Percentiles rank a stretch among this genome's conserved stretches.
Conservation (phyloP, 2,797 vertebrate species). For the Hoplostethus atlanticus region DNA sequence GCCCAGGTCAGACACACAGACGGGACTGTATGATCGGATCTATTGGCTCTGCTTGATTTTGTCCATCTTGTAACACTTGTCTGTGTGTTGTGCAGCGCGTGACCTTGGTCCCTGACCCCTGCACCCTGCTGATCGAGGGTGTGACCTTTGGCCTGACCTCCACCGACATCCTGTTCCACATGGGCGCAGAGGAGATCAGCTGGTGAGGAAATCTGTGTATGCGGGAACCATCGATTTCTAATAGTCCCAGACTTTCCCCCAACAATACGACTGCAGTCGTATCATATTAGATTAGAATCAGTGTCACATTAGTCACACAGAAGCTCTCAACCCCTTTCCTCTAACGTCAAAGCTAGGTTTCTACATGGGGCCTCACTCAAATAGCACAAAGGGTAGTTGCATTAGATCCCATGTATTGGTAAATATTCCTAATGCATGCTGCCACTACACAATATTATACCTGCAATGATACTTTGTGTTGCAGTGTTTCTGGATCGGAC, state of each 20-base stretch:
- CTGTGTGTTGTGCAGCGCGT: constrained; percentile 82
- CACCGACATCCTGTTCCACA: constrained; percentile 93
- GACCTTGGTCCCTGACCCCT: constrained; percentile 91
- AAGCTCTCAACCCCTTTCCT: too few species aligned
- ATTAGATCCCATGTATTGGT: too few species aligned
- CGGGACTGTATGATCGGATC: neutral
- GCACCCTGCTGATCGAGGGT: constrained; percentile 89
- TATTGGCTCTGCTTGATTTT: neutral
- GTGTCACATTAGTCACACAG: too few species aligned
- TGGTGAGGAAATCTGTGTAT: constrained; percentile 76
- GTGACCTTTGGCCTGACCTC: constrained; percentile 91
- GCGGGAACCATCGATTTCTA: too few species aligned
- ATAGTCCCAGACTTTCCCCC: too few species aligned
- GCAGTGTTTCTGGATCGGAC: constrained; percentile 88
- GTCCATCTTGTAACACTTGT: neutral
- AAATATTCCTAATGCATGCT: neutral
- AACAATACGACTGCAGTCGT: too few species aligned
- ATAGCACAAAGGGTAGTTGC: too few species aligned
- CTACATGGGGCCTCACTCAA: too few species aligned
- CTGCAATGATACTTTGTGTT: constrained; percentile 35
- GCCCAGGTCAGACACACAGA: constrained; percentile 77
- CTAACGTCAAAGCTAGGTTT: too few species aligned
- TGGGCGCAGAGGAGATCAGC: constrained; percentile 95
- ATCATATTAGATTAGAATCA: too few species aligned
- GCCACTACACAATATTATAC: neutral